Evolutionary conservation across 2,888 invertebrate genomes (phyloP).

Genomic region (Agrochola lychnidis): DNA sequence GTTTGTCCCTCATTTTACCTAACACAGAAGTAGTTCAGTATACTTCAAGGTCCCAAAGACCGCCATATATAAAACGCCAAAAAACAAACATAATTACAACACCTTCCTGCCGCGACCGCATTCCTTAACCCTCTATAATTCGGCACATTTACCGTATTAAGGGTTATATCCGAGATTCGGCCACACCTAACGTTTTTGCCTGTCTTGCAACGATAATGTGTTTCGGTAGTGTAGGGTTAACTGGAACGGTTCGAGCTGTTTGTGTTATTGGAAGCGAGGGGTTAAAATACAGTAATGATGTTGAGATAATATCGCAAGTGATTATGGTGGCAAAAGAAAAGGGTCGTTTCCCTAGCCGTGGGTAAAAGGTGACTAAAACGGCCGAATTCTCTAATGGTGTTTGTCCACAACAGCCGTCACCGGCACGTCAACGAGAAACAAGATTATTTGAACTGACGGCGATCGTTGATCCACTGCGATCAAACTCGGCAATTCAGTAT

Average conservation of each 20-base stretch:
- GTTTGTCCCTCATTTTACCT: not conserved
- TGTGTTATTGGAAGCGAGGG: slow-evolving; percentile 23
- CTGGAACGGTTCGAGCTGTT: slow-evolving; percentile 10
- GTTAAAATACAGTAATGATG: slow-evolving; percentile 13
- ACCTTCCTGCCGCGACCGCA: slow-evolving; percentile 31
- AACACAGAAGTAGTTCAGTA: not conserved
- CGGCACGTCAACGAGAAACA: not conserved
- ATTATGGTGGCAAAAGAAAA: not conserved
- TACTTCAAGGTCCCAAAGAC: not conserved
- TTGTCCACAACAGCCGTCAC: no score
- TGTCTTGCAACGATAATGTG: slow-evolving; percentile 57
- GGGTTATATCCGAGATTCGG: slow-evolving; percentile 79
- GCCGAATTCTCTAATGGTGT: not conserved
- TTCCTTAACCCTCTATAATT: slow-evolving; percentile 64
- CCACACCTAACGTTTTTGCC: slow-evolving; percentile 69
- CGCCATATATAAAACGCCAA: slow-evolving; percentile 37
- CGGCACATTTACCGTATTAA: slow-evolving; percentile 80
- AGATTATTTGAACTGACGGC: not conserved
- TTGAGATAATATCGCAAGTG: slow-evolving; percentile 11
- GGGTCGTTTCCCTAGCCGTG: not conserved
- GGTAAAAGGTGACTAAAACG: not conserved
- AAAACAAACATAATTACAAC: slow-evolving; percentile 44
- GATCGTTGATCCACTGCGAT: not conserved
- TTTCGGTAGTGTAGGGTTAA: slow-evolving; percentile 38
- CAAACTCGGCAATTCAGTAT: not conserved